Percentiles rank a stretch among this genome's conserved stretches.
phyloP scores from a whole-genome alignment of 2,797 vertebrate genomes.

The Sebastes matsubarae region DNA sequence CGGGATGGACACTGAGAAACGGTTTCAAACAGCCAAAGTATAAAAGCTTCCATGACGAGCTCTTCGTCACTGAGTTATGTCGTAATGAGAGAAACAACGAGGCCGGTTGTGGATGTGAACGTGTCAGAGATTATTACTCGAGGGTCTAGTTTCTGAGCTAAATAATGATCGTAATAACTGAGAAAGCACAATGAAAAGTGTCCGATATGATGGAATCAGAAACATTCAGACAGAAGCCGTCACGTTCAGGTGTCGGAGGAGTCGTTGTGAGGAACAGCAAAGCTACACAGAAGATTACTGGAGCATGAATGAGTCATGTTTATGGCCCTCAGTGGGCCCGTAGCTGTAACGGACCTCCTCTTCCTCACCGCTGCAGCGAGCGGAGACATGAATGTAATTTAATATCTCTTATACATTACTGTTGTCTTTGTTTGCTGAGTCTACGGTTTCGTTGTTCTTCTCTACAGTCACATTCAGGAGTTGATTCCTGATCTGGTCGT shows the following conservation, averaged over 20 bases:
- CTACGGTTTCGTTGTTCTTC: background rate
- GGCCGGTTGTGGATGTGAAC: slow-evolving; percentile 3
- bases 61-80: background rate
- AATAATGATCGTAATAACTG: slow-evolving; percentile 11
- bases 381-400: background rate
- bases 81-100: background rate
- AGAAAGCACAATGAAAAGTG: background rate
- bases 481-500: background rate
- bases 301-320: too few species aligned
- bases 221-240: background rate
- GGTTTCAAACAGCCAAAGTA: background rate
- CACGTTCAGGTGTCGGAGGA: slow-evolving; percentile 2
- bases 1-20: background rate
- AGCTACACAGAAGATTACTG: background rate
- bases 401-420: background rate
- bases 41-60: background rate
- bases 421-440: background rate
- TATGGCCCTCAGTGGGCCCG: too few species aligned
- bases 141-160: background rate
- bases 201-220: background rate
- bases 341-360: too few species aligned
- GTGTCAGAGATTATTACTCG: slow-evolving; percentile 31
- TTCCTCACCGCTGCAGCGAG: too few species aligned
- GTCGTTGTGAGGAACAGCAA: background rate
- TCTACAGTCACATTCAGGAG: background rate